Evolutionary conservation across 2,888 invertebrate genomes (phyloP).

Genomic region (Clistopyga incitator): DNA sequence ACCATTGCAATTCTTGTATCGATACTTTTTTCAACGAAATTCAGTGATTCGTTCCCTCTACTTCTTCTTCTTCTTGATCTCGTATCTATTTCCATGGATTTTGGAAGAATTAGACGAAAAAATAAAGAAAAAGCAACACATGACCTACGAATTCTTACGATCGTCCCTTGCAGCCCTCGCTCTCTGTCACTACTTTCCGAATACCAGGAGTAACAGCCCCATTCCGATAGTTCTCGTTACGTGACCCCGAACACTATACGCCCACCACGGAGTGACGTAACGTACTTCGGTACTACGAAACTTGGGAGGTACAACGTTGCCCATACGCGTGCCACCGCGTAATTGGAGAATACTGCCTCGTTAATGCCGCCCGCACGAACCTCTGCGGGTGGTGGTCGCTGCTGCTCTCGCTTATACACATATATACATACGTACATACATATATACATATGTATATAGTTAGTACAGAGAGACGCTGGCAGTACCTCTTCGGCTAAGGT

Average conservation of each 20-base stretch:
- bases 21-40: too few species aligned
- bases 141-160: not conserved
- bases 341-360: constrained; percentile 60
- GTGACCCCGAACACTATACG: constrained; percentile 44
- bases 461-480: constrained; percentile 15
- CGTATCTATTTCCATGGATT: not conserved
- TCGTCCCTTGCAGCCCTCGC: not conserved
- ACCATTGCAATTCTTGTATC: too few species aligned
- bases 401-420: not conserved
- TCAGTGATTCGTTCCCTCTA: too few species aligned
- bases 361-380: constrained; percentile 55
- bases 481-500: constrained; percentile 38
- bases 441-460: not conserved
- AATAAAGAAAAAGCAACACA: not conserved
- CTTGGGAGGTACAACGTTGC: constrained; percentile 32
- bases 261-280: constrained; percentile 39
- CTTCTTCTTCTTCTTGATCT: not conserved
- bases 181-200: not conserved
- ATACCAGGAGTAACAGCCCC: constrained; percentile 21
- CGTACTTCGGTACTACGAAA: constrained; percentile 36
- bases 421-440: not conserved
- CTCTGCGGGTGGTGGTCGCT: constrained; percentile 47
- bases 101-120: not conserved
- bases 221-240: constrained; percentile 50
- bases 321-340: constrained; percentile 56